Evolutionary conservation across 2,888 invertebrate genomes (phyloP), one percentile per base, ranked within the genome.

Genomic region (Sarcophaga rosellei): DNA sequence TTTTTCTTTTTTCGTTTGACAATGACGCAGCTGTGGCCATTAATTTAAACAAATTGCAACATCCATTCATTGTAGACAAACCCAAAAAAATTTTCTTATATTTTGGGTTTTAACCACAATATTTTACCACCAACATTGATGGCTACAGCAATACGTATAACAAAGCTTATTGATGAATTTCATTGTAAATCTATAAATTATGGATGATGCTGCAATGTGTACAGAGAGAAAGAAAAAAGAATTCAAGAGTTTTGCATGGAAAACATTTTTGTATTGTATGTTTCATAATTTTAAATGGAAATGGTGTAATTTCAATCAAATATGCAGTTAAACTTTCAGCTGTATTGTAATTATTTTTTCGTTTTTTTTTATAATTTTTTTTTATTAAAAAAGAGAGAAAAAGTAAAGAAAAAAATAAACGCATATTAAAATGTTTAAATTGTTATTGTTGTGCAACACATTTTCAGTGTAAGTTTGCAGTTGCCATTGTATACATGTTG

Each of bases 1-100:
- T 47, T 44, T 61, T 53, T 47, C 23, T 61, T 53, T n/a, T 23
- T 53, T 53, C 35, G n/a, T 35, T 8, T 35, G 61, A 17, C 23
- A 45, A 62, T 57, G 63, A 63, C 21, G 72, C 81, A 81, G 81
- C 77, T 81, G 78, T 70, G 78, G 81, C 66, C 75, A 78, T 81
- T 81, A 78, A 85, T 75, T 78, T 62, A 81, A 74, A 63, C 45
- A 81, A 78, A 81, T 85, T 85, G 66, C 85, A 85, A 75, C 78
- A 81, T 78, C 20, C 12, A 65, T 17, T 62, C 23, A 68, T 17
- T 44, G 44, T 45, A 12, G 8, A 12, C 21, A 62, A 20, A 47
- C 76, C n/a, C 20, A 20, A 23, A 62, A 62, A 5, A 70, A 25
- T 25, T 44, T 69, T 8, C 23, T 20, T 12, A 20, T 47, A 35